These are phyloP conservation scores for Mastacembelus armatus DNA, from an alignment of 2,797 vertebrate genomes.

Conservation along the genomic window DNA sequence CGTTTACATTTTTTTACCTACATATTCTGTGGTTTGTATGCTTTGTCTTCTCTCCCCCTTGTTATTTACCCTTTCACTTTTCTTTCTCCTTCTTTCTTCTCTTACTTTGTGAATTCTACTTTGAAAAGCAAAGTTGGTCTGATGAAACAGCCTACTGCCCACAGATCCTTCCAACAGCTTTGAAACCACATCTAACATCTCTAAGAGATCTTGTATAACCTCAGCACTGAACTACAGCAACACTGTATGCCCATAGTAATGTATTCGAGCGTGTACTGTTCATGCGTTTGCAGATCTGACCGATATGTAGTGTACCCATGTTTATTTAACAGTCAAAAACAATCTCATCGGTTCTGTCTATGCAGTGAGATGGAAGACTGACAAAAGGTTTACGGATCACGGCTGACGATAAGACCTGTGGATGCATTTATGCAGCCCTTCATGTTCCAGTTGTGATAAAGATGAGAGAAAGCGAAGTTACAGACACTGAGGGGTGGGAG, in stretches of 20 bases:
- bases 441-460: constrained; percentile 50
- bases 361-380: constrained; percentile 63
- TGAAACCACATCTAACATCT: constrained; percentile 64
- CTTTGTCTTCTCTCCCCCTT: background rate
- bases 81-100: too few relatives aligned
- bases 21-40: background rate
- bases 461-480: constrained; percentile 28
- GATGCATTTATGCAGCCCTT: constrained; percentile 57
- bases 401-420: constrained; percentile 60
- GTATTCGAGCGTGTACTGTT: constrained; percentile 35
- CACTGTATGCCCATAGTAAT: constrained; percentile 6
- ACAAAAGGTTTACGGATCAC: constrained; percentile 63
- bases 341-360: constrained; percentile 52
- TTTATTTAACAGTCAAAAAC: constrained; percentile 67
- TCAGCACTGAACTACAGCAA: constrained; percentile 52
- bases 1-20: background rate
- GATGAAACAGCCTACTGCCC: constrained; percentile 20
- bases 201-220: constrained; percentile 50
- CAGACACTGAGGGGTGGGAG: constrained; percentile 18
- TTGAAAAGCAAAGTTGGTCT: background rate
- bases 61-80: background rate
- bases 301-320: constrained; percentile 47
- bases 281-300: constrained; percentile 47
- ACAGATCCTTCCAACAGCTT: constrained; percentile 41
- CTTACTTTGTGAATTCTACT: background rate